Evolutionary conservation across 2,888 invertebrate genomes (phyloP), one percentile per base, ranked within the genome.

Genomic region (Aphodius granarius): DNA sequence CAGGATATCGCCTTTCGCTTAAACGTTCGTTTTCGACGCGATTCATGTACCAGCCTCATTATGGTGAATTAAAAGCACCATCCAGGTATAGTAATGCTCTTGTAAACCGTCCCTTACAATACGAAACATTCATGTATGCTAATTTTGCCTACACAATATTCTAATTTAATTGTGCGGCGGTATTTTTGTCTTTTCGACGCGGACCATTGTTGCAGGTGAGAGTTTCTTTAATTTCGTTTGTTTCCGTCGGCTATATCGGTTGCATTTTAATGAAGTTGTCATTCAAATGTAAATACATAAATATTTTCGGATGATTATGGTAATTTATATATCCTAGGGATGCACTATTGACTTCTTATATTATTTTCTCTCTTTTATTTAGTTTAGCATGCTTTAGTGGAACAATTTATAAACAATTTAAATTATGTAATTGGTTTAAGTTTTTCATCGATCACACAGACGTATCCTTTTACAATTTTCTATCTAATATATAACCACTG

Each of bases 61-160:
- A 68, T 22, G 68, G 68, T 68, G 68, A 68, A 68, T 68, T 68
- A 68, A 22, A 68, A 68, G 19, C 20, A 20, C 68, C 68, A 20
- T 68, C 17, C 21, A n/a, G 68, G 68, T 20, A 43, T 43, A 43
- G 43, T 43, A 43, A 43, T 43, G 43, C 43, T 43, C 43, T 43
- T 43, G 43, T 43, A 43, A 43, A 43, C 43, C 43, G 43, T 43
- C 43, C 43, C 43, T 43, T 43, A 43, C 43, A 43, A 43, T 43
- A 43, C 43, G 43, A 43, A 43, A 43, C 43, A 43, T 43, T 43
- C 43, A 43, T 43, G 43, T 43, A 43, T 43, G 43, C 43, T 43
- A 43, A 43, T 43, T 43, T 43, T 43, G 43, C 43, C 43, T 43
- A 43, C 43, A 43, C 43, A 43, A n/a, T 43, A 43, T 43, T 43